Conservation (phyloP, 1,140 invertebrate species). For the Hylyphantes graminicola region DNA sequence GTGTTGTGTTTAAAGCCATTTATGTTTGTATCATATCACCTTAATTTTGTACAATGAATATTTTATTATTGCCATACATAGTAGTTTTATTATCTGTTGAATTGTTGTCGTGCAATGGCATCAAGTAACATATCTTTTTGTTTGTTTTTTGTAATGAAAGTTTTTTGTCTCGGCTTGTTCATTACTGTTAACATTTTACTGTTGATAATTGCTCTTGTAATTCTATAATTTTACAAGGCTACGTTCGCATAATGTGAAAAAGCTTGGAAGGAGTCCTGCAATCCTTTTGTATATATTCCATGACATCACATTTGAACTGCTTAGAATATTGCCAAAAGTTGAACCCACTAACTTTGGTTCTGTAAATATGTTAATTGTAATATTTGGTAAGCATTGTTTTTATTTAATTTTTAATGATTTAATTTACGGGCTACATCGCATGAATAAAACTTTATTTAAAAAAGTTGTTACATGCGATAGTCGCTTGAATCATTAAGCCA, state of each 20-base stretch:
- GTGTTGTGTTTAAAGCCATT: conserved; percentile 44
- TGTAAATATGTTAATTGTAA: conserved; percentile 2
- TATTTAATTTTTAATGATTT: neutral
- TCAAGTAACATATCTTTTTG: conserved; percentile 47
- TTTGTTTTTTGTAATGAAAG: conserved; percentile 34
- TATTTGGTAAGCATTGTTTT: neutral
- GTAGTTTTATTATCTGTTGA: conserved; percentile 40
- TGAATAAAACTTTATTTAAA: neutral
- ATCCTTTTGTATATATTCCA: conserved; percentile 53
- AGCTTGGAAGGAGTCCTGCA: conserved; percentile 56
- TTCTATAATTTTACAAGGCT: conserved; percentile 34
- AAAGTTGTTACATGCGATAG: neutral
- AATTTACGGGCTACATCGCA: neutral
- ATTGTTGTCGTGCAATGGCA: conserved; percentile 44
- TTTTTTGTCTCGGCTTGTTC: conserved; percentile 49
- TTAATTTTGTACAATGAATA: conserved; percentile 49
- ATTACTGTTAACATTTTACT: conserved; percentile 58
- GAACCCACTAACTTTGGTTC: neutral
- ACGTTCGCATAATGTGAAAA: conserved; percentile 16
- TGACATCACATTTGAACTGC: conserved; percentile 35
- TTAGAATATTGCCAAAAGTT: conserved; percentile 40
- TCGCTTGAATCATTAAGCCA: neutral
- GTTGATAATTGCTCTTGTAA: conserved; percentile 29
- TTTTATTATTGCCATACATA: conserved; percentile 47
- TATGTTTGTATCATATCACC: conserved; percentile 48